These are phyloP conservation scores for Meloe dianella DNA, from an alignment of 2,888 invertebrate genomes.

Conservation along the genomic window DNA sequence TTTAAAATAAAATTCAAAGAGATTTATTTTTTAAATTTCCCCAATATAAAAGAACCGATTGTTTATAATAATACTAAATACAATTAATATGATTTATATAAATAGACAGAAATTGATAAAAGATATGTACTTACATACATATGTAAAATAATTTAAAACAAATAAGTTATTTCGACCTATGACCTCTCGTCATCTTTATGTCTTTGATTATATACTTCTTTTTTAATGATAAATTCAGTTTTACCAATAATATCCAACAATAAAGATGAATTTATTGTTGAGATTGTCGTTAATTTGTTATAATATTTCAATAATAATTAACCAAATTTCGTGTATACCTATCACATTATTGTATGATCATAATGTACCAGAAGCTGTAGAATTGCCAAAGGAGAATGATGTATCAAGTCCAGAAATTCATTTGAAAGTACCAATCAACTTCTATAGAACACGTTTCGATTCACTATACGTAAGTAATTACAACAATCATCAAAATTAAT, in stretches of 20 bases:
- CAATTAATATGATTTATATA: background rate
- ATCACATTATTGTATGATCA: slow-evolving; percentile 67
- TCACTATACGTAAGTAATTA: slow-evolving; percentile 79
- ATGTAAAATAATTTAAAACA: background rate
- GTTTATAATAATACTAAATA: background rate
- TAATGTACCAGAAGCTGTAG: slow-evolving; percentile 64
- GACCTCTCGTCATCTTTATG: slow-evolving; percentile 40
- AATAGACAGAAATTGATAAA: background rate
- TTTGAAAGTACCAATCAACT: slow-evolving; percentile 76
- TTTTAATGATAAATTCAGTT: background rate
- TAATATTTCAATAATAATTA: slow-evolving; percentile 31
- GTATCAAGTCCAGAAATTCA: slow-evolving; percentile 69
- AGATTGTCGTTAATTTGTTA: slow-evolving; percentile 32
- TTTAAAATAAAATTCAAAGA: no score
- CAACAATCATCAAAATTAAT: slow-evolving; percentile 6
- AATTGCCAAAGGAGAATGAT: slow-evolving; percentile 66
- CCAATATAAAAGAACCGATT: background rate
- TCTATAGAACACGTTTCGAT: slow-evolving; percentile 78
- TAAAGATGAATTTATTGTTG: slow-evolving; percentile 32
- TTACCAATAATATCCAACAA: slow-evolving; percentile 11
- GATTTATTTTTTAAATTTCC: no score
- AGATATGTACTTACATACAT: background rate
- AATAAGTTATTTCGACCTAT: slow-evolving; percentile 46
- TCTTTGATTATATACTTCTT: slow-evolving; percentile 18
- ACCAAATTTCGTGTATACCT: slow-evolving; percentile 53